phyloP scores from a whole-genome alignment of 2,888 invertebrate species.

The Lobophora halterata region DNA sequence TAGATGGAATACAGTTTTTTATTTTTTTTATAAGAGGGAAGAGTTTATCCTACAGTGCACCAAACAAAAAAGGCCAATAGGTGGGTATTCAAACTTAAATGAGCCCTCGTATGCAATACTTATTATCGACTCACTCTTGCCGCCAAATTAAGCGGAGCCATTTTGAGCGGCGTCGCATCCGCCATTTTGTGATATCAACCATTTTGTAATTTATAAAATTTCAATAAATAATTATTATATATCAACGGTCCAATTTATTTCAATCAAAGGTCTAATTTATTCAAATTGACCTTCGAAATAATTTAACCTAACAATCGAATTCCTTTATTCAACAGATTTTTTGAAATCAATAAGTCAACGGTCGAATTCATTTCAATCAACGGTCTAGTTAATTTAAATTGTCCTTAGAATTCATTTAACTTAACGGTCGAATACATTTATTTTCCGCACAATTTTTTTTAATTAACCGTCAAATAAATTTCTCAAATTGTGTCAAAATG shows the following conservation, averaged over 20 bases:
- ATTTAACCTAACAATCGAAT: too few species aligned
- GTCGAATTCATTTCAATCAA: conserved; percentile 10
- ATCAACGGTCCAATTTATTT: conserved; percentile 5
- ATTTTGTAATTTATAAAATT: conserved; percentile 12
- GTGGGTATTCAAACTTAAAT: conserved; percentile 31
- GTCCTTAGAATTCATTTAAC: too few species aligned
- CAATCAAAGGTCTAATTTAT: conserved; percentile 7
- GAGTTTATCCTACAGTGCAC: conserved; percentile 32
- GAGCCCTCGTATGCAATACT: conserved; percentile 11
- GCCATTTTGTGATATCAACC: conserved; percentile 26
- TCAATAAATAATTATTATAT: conserved; percentile 8
- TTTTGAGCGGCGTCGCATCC: conserved; percentile 29
- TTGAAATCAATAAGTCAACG: too few species aligned
- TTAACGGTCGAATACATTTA: too few species aligned
- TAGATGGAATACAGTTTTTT: conserved; percentile 31
- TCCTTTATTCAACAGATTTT: too few species aligned
- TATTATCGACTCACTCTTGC: conserved; percentile 21
- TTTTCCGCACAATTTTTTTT: too few species aligned
- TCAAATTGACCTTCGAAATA: background rate
- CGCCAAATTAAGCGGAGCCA: conserved; percentile 27
- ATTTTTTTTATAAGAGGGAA: conserved; percentile 27
- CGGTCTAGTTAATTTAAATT: background rate
- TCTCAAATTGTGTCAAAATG: conserved; percentile 21
- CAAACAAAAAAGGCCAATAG: conserved; percentile 35
- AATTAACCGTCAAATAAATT: too few species aligned